Evolutionary conservation across 2,113 vertebrate genomes (phyloP).

Genomic region (Corythoichthys intestinalis): DNA sequence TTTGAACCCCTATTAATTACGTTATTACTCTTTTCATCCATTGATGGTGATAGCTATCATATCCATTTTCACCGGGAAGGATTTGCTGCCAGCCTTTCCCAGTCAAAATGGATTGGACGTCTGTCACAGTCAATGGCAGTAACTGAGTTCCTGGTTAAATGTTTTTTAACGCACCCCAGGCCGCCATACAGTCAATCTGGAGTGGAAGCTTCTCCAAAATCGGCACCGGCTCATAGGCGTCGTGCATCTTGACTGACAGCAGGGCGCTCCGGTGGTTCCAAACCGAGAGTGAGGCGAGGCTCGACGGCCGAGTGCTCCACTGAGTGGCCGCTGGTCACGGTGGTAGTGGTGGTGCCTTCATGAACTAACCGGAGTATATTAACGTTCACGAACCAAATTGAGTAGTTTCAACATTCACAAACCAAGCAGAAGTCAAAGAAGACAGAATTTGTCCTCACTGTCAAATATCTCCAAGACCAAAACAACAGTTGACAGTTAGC

Average conservation of each 20-base stretch:
- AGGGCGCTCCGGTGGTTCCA: neutral
- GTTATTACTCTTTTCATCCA: no score
- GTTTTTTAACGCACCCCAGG: conserved; percentile 83
- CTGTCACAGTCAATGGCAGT: no score
- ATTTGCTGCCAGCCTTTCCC: no score
- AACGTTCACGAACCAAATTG: conserved; percentile 22
- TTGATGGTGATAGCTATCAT: no score
- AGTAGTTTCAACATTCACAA: neutral
- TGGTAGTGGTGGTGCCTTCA: conserved; percentile 13
- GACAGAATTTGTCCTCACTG: neutral
- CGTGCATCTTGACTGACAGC: conserved; percentile 78
- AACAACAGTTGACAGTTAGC: conserved; percentile 54
- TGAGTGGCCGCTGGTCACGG: conserved; percentile 18
- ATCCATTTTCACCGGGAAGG: no score
- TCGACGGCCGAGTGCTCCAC: neutral
- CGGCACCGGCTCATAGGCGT: conserved; percentile 89
- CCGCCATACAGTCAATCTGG: conserved; percentile 93
- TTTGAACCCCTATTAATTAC: no score
- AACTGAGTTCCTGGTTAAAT: neutral
- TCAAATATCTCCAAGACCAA: conserved; percentile 23
- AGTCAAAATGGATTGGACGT: no score
- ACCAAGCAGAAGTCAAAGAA: no score
- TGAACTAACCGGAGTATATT: conserved; percentile 9
- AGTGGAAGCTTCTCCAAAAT: conserved; percentile 94
- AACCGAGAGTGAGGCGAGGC: conserved; percentile 2